phyloP scores from a whole-genome alignment of 2,888 invertebrate species.

The Perizoma flavofasciatum region DNA sequence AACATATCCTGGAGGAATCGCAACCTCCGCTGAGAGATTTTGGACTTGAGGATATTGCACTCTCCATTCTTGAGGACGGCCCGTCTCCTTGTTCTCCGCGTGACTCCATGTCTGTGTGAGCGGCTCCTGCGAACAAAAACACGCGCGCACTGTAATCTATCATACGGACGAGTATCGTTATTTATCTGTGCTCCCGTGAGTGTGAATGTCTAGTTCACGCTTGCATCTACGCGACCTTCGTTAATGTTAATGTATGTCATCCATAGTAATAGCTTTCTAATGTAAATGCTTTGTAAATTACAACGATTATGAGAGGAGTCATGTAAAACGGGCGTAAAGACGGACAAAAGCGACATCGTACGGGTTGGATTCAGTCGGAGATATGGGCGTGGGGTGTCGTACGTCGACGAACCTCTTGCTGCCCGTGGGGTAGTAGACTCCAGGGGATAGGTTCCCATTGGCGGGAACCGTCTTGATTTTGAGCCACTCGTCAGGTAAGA shows the following conservation, averaged over 20 bases:
- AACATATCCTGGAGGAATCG: constrained; percentile 92
- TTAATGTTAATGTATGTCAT: constrained; percentile 67
- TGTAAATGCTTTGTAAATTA: constrained; percentile 53
- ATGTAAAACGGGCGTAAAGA: constrained; percentile 37
- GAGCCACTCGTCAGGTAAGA: constrained; percentile 79
- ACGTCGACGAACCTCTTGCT: constrained; percentile 79
- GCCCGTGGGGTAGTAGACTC: constrained; percentile 78
- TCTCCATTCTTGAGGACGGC: constrained; percentile 98
- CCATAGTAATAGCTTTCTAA: constrained; percentile 55
- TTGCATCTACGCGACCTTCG: constrained; percentile 68
- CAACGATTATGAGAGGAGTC: constrained; percentile 37
- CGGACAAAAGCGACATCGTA: constrained; percentile 77
- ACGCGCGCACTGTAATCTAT: constrained; percentile 50
- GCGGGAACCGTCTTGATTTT: constrained; percentile 71
- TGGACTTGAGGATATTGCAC: constrained; percentile 96
- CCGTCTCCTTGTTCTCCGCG: constrained; percentile 89
- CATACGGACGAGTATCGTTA: constrained; percentile 51
- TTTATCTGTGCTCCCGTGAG: constrained; percentile 54
- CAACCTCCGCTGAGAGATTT: constrained; percentile 90
- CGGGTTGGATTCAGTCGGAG: constrained; percentile 64
- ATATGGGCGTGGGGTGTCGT: constrained; percentile 64
- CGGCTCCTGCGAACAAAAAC: constrained; percentile 85
- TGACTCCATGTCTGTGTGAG: constrained; percentile 86
- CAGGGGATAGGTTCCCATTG: constrained; percentile 79
- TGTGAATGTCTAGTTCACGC: constrained; percentile 71